These are phyloP conservation scores for Drosophila paramelanica DNA, from an alignment of 2,888 invertebrate species.

Conservation along the genomic window DNA sequence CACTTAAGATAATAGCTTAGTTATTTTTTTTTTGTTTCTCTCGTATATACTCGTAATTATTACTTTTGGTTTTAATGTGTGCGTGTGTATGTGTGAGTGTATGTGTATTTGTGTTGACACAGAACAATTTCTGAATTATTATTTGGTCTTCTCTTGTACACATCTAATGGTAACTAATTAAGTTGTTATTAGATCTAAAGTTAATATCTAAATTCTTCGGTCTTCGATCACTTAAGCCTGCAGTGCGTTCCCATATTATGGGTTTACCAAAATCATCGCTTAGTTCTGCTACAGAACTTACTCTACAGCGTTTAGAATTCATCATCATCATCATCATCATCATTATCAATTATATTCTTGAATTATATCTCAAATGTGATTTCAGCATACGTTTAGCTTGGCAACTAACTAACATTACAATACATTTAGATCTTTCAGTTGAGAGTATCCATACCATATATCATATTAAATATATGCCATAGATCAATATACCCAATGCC, in stretches of 20 bases:
- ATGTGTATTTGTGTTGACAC: conserved; percentile 47
- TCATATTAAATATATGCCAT: conserved; percentile 40
- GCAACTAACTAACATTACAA: conserved; percentile 65
- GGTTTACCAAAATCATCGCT: conserved; percentile 56
- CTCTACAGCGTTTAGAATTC: conserved; percentile 53
- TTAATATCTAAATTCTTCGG: conserved; percentile 66
- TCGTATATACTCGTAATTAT: conserved; percentile 58
- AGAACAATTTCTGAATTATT: conserved; percentile 58
- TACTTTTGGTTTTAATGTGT: conserved; percentile 43
- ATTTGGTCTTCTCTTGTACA: conserved; percentile 78
- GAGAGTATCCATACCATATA: conserved; percentile 35
- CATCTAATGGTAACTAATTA: conserved; percentile 73
- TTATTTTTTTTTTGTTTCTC: conserved; percentile 12
- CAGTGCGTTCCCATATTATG: conserved; percentile 76
- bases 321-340: conserved; percentile 48
- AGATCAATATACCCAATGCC: conserved; percentile 40
- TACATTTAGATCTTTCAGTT: conserved; percentile 61
- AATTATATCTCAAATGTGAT: conserved; percentile 33
- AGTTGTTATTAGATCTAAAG: conserved; percentile 44
- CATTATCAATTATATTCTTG: conserved; percentile 21
- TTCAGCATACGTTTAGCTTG: conserved; percentile 64
- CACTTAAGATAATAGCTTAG: conserved; percentile 54
- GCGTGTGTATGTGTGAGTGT: conserved; percentile 8
- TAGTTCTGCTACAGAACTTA: conserved; percentile 75
- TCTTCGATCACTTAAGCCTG: conserved; percentile 62